These are phyloP conservation scores for Platyscapa corneri DNA, from an alignment of 1,140 invertebrate species.

Conservation along the genomic window DNA sequence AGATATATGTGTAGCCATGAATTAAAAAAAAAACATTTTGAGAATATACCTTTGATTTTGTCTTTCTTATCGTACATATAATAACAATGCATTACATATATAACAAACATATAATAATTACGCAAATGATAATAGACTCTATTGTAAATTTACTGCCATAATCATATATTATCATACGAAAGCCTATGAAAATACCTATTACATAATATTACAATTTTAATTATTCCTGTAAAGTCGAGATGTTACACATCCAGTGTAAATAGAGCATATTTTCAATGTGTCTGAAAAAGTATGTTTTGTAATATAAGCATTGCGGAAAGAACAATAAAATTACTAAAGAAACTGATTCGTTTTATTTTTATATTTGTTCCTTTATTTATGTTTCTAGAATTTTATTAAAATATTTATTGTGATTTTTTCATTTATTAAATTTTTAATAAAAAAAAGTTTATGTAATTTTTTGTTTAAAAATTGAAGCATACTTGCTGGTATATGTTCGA, in stretches of 20 bases:
- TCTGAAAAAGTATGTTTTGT: constrained; percentile 75
- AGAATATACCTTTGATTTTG: constrained; percentile 49
- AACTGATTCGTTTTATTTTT: constrained; percentile 43
- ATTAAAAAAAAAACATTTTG: constrained; percentile 49
- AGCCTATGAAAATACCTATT: constrained; percentile 69
- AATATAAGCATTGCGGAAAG: constrained; percentile 73
- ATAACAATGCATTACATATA: constrained; percentile 39
- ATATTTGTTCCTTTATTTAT: background rate
- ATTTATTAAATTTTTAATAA: too few relatives aligned
- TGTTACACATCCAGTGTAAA: constrained; percentile 70
- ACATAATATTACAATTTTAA: constrained; percentile 64
- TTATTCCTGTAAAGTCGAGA: constrained; percentile 70
- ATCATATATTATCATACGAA: constrained; percentile 68
- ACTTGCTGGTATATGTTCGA: too few relatives aligned
- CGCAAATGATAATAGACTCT: constrained; percentile 68
- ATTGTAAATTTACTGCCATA: constrained; percentile 76
- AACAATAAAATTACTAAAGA: constrained; percentile 60
- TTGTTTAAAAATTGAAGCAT: too few relatives aligned
- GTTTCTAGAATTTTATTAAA: background rate
- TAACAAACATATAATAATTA: constrained; percentile 62
- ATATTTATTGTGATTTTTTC: background rate
- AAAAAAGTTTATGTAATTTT: too few relatives aligned
- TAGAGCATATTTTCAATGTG: constrained; percentile 74
- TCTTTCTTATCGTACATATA: constrained; percentile 34
- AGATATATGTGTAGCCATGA: constrained; percentile 48